Evolutionary conservation across 1,140 invertebrate genomes (phyloP), one percentile per base, ranked within the genome.

Genomic region (Penaeus vannamei): DNA sequence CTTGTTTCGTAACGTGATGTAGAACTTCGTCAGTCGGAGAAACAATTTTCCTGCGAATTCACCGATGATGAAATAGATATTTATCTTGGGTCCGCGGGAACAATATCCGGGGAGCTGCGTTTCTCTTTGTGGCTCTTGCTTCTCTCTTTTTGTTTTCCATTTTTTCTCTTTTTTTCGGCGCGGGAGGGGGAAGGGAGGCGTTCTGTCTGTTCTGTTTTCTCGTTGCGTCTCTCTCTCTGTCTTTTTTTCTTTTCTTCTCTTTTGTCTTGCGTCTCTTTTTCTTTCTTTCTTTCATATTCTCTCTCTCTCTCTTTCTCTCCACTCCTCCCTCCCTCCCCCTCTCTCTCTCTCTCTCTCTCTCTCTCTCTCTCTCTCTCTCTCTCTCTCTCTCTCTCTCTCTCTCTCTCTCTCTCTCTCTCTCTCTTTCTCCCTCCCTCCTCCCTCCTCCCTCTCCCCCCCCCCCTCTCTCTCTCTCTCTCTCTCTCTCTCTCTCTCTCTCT

Each of bases 261-360:
- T 77, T n/a, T 36, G 1, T 8, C 42, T 17, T 79, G 5, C 42
- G 1, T 22, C n/a, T 46, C 22, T 46, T 0, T 22, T 7, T 29
- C 46, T 36, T n/a, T 29, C 20, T 29, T 3, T 77, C 72, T 77
- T 10, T 77, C 72, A 0, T 4, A 20, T 0, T 29, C 72, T 77
- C 72, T 77, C 72, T 77, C 72, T 77, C 72, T 77, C 72, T 77
- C 72, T 77, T n/a, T 77, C 72, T 77, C 72, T 77, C 72, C 29
- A 8, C 29, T n/a, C 29, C 72, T 77, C 72, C 29, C 72, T 77
- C 72, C 29, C 72, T 77, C 72, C 0, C 72, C 29, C 72, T 77
- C 72, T 77, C 72, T 77, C 0, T 77, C 72, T 29, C 8, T 14
- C 72, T 77, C 8, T 29, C 10, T 77, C 72, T 77, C 72, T 77